Conservation (phyloP, 64 coral and sea anemone genomes). For the Montipora efflorescens region DNA sequence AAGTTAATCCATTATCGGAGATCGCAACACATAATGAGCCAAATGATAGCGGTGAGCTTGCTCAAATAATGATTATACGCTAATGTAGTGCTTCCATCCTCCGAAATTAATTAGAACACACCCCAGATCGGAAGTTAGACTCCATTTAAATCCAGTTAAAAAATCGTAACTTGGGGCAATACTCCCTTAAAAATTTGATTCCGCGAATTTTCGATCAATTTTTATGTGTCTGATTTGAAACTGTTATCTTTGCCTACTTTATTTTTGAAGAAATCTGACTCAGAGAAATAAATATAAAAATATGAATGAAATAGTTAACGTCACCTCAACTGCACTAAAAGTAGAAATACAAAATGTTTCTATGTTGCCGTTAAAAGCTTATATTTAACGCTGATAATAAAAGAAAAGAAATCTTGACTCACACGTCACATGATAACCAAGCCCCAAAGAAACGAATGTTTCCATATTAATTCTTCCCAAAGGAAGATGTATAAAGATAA, state of each 20-base stretch:
- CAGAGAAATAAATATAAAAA: neutral
- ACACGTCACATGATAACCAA: slow-evolving; percentile 17
- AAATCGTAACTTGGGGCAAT: slow-evolving; percentile 30
- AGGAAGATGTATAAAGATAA: slow-evolving; percentile 76
- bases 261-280: neutral
- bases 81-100: slow-evolving; percentile 3
- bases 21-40: slow-evolving; percentile 19
- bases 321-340: neutral
- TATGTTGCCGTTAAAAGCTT: neutral
- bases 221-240: neutral
- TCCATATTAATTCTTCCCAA: slow-evolving; percentile 84
- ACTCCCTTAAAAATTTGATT: slow-evolving; percentile 8
- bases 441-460: slow-evolving; percentile 58
- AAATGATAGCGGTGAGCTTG: slow-evolving; percentile 1
- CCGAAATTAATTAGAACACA: slow-evolving; percentile 21
- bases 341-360: neutral
- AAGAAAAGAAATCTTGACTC: slow-evolving; percentile 27
- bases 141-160: slow-evolving; percentile 32
- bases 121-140: slow-evolving; percentile 29
- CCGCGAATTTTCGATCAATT: slow-evolving; percentile 2
- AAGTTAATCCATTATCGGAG: slow-evolving; percentile 20
- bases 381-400: neutral
- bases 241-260: neutral
- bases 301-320: neutral
- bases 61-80: slow-evolving; percentile 8